Evolutionary conservation across 2,797 vertebrate species (phyloP), one percentile per base, ranked within the genome.

Genomic region (Zenarchopterus dispar): DNA sequence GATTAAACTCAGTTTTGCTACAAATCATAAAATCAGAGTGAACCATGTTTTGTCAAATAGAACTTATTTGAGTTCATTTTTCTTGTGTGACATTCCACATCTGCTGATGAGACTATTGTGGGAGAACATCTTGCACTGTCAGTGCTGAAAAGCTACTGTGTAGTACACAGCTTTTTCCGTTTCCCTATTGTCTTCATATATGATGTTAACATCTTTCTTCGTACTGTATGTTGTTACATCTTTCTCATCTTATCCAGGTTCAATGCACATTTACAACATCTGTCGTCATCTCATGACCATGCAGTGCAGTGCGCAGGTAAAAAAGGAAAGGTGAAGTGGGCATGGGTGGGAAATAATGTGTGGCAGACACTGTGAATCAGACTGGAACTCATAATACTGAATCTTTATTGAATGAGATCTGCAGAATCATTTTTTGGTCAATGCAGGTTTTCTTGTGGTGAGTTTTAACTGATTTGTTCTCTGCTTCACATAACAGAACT

Each of bases 251-350:
- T 22, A 45, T 54, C 8, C 79, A 99, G 97, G 95, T 80, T 95
- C 96, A n/a, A 62, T 95, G 84, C 89, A 93, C 70, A 96, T 97
- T 67, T 99, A 98, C 58, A 96, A 85, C 52, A 95, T 99, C 86
- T 96, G 95, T 85, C 94, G 94, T 70, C 96, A 94, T 88, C 82
- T 99, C 89, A 98, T 99, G 96, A 84, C 84, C 39, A 70, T 90
- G 75, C 93, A 93, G 31, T 92, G 84, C 10, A 93, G 95, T 85
- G 88, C 93, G 71, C 93, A 98, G 97, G 97, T 99, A 95, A 19
- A 95, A 19, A 44, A n/a, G 10, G 9, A 68, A 41, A 39, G 10
- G 13, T 42, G 5, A 59, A n/a, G 21, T 33, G 9, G 21, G 56
- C 44, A 19, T 50, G 4, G 9, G 7, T 2, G 49, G 36, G 6